phyloP scores from a whole-genome alignment of 1,140 invertebrate species.

The Drosophila rufa region DNA sequence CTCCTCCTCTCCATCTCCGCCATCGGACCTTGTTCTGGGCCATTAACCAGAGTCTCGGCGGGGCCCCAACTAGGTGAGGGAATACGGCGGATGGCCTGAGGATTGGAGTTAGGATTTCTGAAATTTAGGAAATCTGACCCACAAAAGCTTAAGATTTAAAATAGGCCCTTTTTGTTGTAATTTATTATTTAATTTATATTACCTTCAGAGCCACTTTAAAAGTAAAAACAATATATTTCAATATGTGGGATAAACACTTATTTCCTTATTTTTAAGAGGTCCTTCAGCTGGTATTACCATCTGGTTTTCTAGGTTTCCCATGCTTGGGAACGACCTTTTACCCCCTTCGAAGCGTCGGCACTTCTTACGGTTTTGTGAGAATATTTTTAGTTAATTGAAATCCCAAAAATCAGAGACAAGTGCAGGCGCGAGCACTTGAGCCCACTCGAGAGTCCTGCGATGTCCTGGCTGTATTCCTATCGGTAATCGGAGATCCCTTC shows the following conservation, averaged over 20 bases:
- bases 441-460: constrained; percentile 20
- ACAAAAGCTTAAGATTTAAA: too few species aligned
- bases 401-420: constrained; percentile 23
- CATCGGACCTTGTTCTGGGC: constrained; percentile 24
- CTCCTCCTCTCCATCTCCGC: constrained; percentile 1
- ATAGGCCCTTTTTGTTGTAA: too few species aligned
- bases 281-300: background rate
- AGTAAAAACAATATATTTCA: too few species aligned
- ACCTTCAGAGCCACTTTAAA: too few species aligned
- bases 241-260: background rate
- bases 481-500: constrained; percentile 38
- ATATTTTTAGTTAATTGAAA: constrained; percentile 31
- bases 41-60: constrained; percentile 1
- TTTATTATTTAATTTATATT: too few species aligned
- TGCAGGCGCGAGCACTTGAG: constrained; percentile 22
- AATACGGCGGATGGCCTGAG: background rate
- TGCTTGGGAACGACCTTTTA: constrained; percentile 2
- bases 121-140: too few species aligned
- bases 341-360: constrained; percentile 32
- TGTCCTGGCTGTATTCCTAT: constrained; percentile 23
- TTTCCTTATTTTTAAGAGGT: background rate
- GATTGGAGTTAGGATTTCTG: too few species aligned
- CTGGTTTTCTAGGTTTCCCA: constrained; percentile 4
- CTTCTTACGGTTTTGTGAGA: constrained; percentile 14
- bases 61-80: constrained; percentile 22